A percentile compares a stretch with the other conserved stretches of the same genome.
phyloP scores from a whole-genome alignment of 2,888 invertebrate genomes.

The Timema cristinae region DNA sequence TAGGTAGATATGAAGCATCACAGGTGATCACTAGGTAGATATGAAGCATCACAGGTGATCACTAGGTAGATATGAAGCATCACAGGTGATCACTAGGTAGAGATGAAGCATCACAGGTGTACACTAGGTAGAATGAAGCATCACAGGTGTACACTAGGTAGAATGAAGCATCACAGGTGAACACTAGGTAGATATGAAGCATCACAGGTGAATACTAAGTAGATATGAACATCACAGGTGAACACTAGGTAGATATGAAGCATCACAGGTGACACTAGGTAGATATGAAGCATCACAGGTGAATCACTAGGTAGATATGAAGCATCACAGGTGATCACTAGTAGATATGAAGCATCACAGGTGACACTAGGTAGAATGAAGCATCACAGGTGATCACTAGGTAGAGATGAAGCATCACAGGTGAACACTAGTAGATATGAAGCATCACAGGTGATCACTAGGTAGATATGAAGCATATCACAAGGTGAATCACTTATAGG shows the following conservation, averaged over 20 bases:
- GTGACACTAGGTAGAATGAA: conserved; percentile 51
- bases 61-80: conserved; percentile 55
- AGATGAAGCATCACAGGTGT: conserved; percentile 66
- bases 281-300: conserved; percentile 66
- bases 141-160: conserved; percentile 49
- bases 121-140: conserved; percentile 54
- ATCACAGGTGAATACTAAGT: conserved; percentile 53
- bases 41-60: conserved; percentile 63
- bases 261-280: conserved; percentile 55
- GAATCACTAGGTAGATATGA: conserved; percentile 46
- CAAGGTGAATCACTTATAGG: conserved; percentile 46
- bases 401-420: conserved; percentile 63
- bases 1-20: conserved; percentile 61
- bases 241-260: conserved; percentile 49
- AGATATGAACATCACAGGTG: conserved; percentile 65
- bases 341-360: conserved; percentile 63
- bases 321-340: conserved; percentile 57
- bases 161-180: conserved; percentile 64
- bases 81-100: conserved; percentile 49
- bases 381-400: conserved; percentile 55
- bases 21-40: conserved; percentile 44
- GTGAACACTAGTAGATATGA: conserved; percentile 49
- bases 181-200: conserved; percentile 51
- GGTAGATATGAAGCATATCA: conserved; percentile 62
- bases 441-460: conserved; percentile 57